phyloP scores from a whole-genome alignment of 2,888 invertebrate genomes.

The Aelia acuminata region DNA sequence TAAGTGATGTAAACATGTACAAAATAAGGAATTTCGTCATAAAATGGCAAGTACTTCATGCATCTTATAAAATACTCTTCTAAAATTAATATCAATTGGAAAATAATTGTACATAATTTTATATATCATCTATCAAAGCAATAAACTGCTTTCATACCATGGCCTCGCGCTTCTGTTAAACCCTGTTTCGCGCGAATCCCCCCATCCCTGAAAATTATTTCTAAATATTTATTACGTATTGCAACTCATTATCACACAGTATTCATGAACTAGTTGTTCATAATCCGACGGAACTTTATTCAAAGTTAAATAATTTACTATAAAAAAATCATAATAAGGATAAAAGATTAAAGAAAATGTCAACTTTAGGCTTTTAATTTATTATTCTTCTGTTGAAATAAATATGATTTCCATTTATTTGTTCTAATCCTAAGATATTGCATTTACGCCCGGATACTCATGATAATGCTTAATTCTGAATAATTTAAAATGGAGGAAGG shows the following conservation, averaged over 20 bases:
- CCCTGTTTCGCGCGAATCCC: slow-evolving; percentile 54
- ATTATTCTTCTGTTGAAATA: slow-evolving; percentile 11
- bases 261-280: slow-evolving; percentile 36
- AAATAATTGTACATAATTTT: slow-evolving; percentile 58
- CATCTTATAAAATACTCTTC: slow-evolving; percentile 59
- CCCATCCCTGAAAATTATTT: slow-evolving; percentile 56
- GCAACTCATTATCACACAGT: slow-evolving; percentile 60
- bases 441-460: slow-evolving; percentile 53
- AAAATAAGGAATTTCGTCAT: slow-evolving; percentile 58
- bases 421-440: slow-evolving; percentile 52
- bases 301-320: slow-evolving; percentile 3
- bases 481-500: slow-evolving; percentile 6
- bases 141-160: slow-evolving; percentile 50
- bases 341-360: slow-evolving; percentile 27
- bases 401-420: neutral
- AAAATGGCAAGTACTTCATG: slow-evolving; percentile 61
- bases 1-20: slow-evolving; percentile 57
- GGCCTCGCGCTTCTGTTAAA: slow-evolving; percentile 56
- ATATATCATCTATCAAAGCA: slow-evolving; percentile 55
- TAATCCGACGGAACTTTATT: slow-evolving; percentile 52
- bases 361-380: neutral
- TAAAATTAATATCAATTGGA: slow-evolving; percentile 61
- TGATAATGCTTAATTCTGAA: slow-evolving; percentile 42
- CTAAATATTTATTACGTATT: slow-evolving; percentile 60
- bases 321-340: neutral